Evolutionary conservation across 2,888 invertebrate genomes (phyloP).

Genomic region (Laspeyria flexula): DNA sequence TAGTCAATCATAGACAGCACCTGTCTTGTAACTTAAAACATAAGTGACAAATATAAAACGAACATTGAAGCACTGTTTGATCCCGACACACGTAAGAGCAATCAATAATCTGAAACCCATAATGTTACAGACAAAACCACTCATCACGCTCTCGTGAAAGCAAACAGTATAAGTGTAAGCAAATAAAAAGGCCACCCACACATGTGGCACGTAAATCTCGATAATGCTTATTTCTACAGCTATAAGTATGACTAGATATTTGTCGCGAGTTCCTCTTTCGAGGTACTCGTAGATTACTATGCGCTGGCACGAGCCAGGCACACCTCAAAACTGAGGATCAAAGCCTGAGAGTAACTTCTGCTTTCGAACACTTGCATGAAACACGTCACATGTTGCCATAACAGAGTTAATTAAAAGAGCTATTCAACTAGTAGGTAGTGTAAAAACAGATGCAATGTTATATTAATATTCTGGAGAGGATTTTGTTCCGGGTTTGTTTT

Average conservation of each 20-base stretch:
- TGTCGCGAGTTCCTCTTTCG: constrained; percentile 52
- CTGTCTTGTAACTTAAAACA: too few species aligned
- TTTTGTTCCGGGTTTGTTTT: constrained; percentile 2
- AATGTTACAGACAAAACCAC: background rate
- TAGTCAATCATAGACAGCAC: too few species aligned
- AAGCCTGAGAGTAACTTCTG: constrained; percentile 55
- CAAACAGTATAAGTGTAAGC: background rate
- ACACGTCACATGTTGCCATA: constrained; percentile 43
- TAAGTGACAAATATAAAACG: background rate
- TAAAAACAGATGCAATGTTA: constrained; percentile 24
- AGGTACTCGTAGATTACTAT: constrained; percentile 72
- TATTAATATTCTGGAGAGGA: constrained; percentile 13
- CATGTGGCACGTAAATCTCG: constrained; percentile 5
- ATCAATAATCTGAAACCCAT: background rate
- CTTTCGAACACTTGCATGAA: constrained; percentile 49
- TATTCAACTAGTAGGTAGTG: constrained; percentile 12
- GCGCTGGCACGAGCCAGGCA: constrained; percentile 63
- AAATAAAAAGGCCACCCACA: constrained; percentile 13
- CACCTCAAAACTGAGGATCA: constrained; percentile 63
- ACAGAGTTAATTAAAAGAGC: constrained; percentile 43
- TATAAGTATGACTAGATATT: constrained; percentile 38
- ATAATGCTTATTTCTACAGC: constrained; percentile 15
- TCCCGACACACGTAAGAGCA: too few species aligned
- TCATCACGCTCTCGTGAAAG: background rate
- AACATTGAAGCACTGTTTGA: too few species aligned